These are phyloP conservation scores for Spodoptera littoralis DNA, from an alignment of 2,888 invertebrate genomes.

Conservation along the genomic window DNA sequence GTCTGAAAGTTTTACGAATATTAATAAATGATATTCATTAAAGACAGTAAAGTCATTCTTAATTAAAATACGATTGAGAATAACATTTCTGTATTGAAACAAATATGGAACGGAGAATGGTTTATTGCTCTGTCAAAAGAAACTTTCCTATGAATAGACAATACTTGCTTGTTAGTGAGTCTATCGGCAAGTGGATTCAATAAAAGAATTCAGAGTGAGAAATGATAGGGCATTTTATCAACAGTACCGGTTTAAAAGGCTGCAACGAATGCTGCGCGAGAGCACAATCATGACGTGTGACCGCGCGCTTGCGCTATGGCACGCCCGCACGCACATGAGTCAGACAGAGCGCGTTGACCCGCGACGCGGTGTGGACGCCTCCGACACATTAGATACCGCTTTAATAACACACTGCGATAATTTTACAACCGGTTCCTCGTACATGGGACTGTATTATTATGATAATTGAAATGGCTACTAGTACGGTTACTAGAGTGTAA, in stretches of 20 bases:
- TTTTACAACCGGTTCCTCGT: slow-evolving; percentile 72
- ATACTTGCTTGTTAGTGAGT: slow-evolving; percentile 14
- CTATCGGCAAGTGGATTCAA: slow-evolving; percentile 37
- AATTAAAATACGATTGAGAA: slow-evolving; percentile 21
- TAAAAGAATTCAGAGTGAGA: slow-evolving; percentile 37
- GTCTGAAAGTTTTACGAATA: slow-evolving; percentile 37
- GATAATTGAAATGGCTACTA: slow-evolving; percentile 64
- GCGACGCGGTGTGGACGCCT: slow-evolving; percentile 67
- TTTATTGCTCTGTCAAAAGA: slow-evolving; percentile 9
- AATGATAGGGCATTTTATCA: slow-evolving; percentile 33
- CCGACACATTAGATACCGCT: slow-evolving; percentile 57
- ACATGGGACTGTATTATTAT: slow-evolving; percentile 64
- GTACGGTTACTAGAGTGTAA: slow-evolving; percentile 60
- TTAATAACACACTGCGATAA: slow-evolving; percentile 60
- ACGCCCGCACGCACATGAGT: slow-evolving; percentile 54
- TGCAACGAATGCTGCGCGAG: slow-evolving; percentile 59
- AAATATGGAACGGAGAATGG: slow-evolving; percentile 5
- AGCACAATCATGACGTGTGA: slow-evolving; percentile 58
- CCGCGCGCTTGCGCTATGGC: slow-evolving; percentile 47
- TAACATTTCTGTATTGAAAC: slow-evolving; percentile 13
- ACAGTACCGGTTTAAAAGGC: slow-evolving; percentile 58
- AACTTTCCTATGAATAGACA: slow-evolving; percentile 29
- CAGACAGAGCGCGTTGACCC: slow-evolving; percentile 83
- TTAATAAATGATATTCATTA: slow-evolving; percentile 36
- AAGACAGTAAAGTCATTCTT: slow-evolving; percentile 7